These are phyloP conservation scores for Botrylloides violaceus DNA, from an alignment of 23 tunicate species.

Conservation along the genomic window DNA sequence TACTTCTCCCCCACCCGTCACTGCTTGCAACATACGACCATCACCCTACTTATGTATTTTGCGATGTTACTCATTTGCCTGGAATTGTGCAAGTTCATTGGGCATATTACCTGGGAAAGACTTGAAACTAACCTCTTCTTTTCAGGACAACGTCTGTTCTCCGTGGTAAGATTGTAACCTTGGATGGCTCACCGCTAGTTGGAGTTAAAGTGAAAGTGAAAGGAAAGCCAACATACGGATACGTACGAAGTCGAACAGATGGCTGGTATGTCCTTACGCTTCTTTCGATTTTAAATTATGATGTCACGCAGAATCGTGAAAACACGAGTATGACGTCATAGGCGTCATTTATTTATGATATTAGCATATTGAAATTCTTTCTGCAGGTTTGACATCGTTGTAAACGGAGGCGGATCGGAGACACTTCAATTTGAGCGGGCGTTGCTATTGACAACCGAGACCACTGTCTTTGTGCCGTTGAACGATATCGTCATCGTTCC, in stretches of 20 bases:
- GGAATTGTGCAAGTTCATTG: too few relatives aligned
- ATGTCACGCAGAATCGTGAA: neutral
- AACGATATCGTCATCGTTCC: conserved; percentile 63
- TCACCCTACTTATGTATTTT: too few relatives aligned
- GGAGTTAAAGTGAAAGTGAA: conserved; percentile 52
- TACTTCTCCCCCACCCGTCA: too few relatives aligned
- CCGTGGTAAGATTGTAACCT: conserved; percentile 50
- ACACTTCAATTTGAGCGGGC: conserved; percentile 40
- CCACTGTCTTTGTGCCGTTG: conserved; percentile 51
- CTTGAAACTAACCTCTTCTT: neutral
- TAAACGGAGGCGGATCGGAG: conserved; percentile 75
- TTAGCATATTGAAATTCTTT: neutral
- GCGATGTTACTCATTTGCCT: too few relatives aligned
- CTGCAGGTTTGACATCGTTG: conserved; percentile 71
- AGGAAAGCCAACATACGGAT: conserved; percentile 36
- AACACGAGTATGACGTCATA: neutral
- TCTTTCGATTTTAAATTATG: neutral
- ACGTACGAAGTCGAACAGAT: conserved; percentile 49
- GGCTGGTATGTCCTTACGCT: conserved; percentile 52
- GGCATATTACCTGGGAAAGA: too few relatives aligned
- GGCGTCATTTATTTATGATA: neutral
- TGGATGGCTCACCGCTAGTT: conserved; percentile 75
- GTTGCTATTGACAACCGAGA: conserved; percentile 27
- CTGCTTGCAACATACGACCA: too few relatives aligned
- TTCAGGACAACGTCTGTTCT: conserved; percentile 58